These are phyloP conservation scores for Steatocranus sp. DNA, from an alignment of 2,797 vertebrate genomes.

Conservation along the genomic window DNA sequence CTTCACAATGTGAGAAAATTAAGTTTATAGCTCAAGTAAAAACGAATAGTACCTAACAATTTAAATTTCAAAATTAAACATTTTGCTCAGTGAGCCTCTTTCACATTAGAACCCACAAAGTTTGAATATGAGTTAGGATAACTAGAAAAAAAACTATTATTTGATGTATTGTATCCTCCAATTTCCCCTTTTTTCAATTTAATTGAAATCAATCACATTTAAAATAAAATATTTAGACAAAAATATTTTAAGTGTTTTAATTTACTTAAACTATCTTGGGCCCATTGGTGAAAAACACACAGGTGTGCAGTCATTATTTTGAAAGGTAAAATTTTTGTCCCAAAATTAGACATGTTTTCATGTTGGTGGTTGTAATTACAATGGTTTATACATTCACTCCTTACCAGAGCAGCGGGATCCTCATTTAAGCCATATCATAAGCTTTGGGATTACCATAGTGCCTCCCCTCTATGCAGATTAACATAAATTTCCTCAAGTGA, in stretches of 20 bases:
- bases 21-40: neutral
- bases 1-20: neutral
- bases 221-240: neutral
- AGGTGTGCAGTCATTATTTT: neutral
- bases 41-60: neutral
- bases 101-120: neutral
- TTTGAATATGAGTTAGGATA: neutral
- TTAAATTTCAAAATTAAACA: neutral
- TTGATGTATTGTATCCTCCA: neutral
- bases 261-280: neutral
- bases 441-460: slow-evolving; percentile 26
- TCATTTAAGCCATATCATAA: slow-evolving; percentile 31
- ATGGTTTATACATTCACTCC: slow-evolving; percentile 13
- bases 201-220: neutral
- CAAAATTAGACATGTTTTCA: slow-evolving; percentile 16
- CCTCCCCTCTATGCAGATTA: slow-evolving; percentile 18
- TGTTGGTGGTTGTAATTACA: slow-evolving; percentile 29
- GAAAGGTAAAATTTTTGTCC: neutral
- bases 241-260: neutral
- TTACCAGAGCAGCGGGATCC: slow-evolving; percentile 14
- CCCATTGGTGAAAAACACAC: neutral
- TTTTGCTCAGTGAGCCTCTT: neutral
- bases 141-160: neutral
- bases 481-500: slow-evolving; percentile 8
- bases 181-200: neutral